Evolutionary conservation across 2,797 vertebrate genomes (phyloP), one percentile per base, ranked within the genome.

Genomic region (Myotis myotis): DNA sequence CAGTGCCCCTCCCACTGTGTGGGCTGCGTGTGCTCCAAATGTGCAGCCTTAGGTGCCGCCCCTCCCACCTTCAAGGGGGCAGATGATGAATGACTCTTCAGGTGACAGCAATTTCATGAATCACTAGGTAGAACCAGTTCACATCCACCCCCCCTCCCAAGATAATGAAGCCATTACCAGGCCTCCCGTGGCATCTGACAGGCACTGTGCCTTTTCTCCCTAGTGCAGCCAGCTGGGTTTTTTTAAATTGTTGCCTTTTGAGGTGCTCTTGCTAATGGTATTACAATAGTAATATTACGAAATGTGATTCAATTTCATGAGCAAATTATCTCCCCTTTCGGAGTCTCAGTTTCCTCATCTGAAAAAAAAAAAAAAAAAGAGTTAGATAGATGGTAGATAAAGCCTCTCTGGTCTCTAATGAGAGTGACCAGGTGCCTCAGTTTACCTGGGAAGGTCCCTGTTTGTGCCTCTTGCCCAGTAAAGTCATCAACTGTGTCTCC

Each of bases 151-250:
- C 96, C 64, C 60, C 51, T 91, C 93, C 80, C 88, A n/a, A 71
- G 96, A 97, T 97, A 97, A 98, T 96, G 92, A 97, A 97, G 97
- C 97, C 94, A 95, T 97, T 97, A 97, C 28, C 38, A 79, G 97
- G 57, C 76, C 84, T 60, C 33, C 85, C 2, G 6, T 41, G 44
- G 81, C 68, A 44, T 76, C 96, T 87, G 19, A 91, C 0, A 4
- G 83, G 90, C 92, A 75, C 85, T 78, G 64, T 38, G 17, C 36
- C 5, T 22, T 3, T 53, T 19, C 17, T n/a, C 36, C n/a, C 13
- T 2, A 8, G 13, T 3, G 30, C 19, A 36, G 60, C n/a, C 12
- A 2, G 13, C 36, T 55, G 1, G 22, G 1, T 2, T 62, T 20
- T 28, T 19, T 44, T 51, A 17, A 3, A 1, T 3, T 51, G 33